Evolutionary conservation across 1,140 invertebrate genomes (phyloP), one percentile per base, ranked within the genome.

Genomic region (Anoplophora glabripennis): DNA sequence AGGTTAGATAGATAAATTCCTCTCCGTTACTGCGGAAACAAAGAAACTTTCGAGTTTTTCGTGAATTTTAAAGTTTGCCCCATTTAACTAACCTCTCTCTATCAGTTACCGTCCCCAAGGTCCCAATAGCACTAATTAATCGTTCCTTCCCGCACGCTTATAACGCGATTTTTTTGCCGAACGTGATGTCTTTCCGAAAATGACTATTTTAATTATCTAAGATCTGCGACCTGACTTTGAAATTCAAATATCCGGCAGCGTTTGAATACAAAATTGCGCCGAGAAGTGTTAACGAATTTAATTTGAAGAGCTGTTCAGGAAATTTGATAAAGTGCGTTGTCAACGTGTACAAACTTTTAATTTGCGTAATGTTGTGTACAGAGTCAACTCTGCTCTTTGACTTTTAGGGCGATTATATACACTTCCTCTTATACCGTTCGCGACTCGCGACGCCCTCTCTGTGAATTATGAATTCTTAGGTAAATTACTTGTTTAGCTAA

Each of bases 331-430:
- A 41, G 38, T 41, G 38, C 38, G 38, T 41, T 7, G n/a, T 12
- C 38, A 7, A 41, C 38, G 38, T 41, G 38, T 41, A 41, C 38
- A 41, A 41, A 41, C 38, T 41, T 41, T 41, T 41, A 41, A 41
- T 41, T 41, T 41, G 38, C 15, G 15, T 41, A 12, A 41, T 41
- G n/a, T 17, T 17, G 38, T 17, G 38, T 28, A 28, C 21, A 28
- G 21, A 28, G 21, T 28, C 21, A 28, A 28, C 21, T 28, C 3
- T 28, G 21, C 21, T 28, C 21, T 28, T 28, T 28, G 21, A 28
- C 21, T 28, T 28, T 28, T 28, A 28, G 5, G 21, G 21, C 21
- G 21, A 28, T 28, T 28, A 41, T 41, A 41, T 17, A 41, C 38
- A 15, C n/a, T n/a, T 41, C 15, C 38, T n/a, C 38, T n/a, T 17